phyloP scores from a whole-genome alignment of 2,797 vertebrate genomes.

The Cichlasoma orientale region DNA sequence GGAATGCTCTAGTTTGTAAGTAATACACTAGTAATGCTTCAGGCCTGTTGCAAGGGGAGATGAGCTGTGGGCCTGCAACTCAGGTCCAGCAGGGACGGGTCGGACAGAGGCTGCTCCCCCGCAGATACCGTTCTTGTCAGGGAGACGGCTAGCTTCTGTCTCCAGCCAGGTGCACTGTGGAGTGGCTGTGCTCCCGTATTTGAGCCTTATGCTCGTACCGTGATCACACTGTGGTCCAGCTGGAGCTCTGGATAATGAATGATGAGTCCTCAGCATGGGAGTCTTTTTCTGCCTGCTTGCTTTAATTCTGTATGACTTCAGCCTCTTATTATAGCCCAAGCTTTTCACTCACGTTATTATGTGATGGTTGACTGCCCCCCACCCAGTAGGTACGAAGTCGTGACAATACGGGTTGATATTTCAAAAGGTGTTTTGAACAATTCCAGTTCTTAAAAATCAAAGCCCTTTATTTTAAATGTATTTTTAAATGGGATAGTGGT shows the following conservation, averaged over 20 bases:
- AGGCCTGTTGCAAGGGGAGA: neutral
- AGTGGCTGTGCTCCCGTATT: slow-evolving; percentile 27
- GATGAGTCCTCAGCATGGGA: slow-evolving; percentile 46
- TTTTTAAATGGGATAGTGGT: neutral
- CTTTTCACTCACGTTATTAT: neutral
- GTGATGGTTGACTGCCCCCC: neutral
- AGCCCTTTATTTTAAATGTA: slow-evolving; percentile 8
- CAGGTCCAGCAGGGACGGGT: slow-evolving; percentile 6
- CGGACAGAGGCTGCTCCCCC: neutral
- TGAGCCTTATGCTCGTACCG: slow-evolving; percentile 38
- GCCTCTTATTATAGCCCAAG: slow-evolving; percentile 51
- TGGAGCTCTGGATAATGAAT: slow-evolving; percentile 60
- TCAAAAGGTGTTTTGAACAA: neutral
- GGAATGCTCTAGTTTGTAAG: neutral
- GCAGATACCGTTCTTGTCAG: slow-evolving; percentile 26
- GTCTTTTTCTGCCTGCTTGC: slow-evolving; percentile 44
- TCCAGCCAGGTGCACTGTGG: slow-evolving; percentile 42
- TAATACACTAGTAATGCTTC: neutral
- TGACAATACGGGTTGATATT: neutral
- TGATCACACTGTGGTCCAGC: slow-evolving; percentile 50
- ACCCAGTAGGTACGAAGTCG: neutral
- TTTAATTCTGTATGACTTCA: slow-evolving; percentile 60
- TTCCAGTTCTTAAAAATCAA: slow-evolving; percentile 7
- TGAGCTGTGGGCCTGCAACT: neutral
- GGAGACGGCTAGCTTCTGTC: slow-evolving; percentile 29